phyloP scores from a whole-genome alignment of 2,113 vertebrate genomes.

The Scortum barcoo region DNA sequence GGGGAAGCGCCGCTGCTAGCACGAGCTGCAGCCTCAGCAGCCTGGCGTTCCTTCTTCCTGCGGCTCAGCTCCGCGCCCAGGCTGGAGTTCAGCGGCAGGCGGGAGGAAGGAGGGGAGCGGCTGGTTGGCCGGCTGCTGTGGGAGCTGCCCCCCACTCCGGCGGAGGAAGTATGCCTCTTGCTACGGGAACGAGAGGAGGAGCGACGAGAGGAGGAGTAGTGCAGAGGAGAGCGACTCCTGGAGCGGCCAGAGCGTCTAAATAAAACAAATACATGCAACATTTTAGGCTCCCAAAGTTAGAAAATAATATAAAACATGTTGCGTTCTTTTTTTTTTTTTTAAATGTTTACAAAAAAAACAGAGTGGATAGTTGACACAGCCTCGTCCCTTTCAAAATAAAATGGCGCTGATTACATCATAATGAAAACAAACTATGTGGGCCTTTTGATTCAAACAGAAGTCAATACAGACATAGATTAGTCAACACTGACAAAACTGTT shows the following conservation, averaged over 20 bases:
- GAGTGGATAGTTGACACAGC: neutral
- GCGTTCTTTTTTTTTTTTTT: neutral
- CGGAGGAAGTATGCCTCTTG: constrained; percentile 92
- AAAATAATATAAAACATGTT: neutral
- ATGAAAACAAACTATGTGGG: constrained; percentile 4
- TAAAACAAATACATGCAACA: neutral
- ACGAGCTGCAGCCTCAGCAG: constrained; percentile 90
- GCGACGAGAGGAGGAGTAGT: constrained; percentile 88
- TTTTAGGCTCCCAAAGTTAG: neutral
- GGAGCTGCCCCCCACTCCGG: constrained; percentile 65
- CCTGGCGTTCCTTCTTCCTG: constrained; percentile 94
- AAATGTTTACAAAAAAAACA: neutral
- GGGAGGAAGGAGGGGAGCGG: constrained; percentile 91
- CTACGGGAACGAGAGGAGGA: constrained; percentile 92
- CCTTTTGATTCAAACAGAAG: neutral
- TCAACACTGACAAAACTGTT: neutral
- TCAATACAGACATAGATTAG: neutral
- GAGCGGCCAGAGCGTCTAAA: constrained; percentile 93
- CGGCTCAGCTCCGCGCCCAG: constrained; percentile 95
- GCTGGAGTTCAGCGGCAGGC: constrained; percentile 93
- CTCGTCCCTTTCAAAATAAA: neutral
- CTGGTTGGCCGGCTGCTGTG: constrained; percentile 92
- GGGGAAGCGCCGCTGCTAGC: constrained; percentile 87
- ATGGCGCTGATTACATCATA: constrained; percentile 1
- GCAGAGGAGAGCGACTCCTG: constrained; percentile 91